Evolutionary conservation across 2,888 invertebrate genomes (phyloP), one percentile per base, ranked within the genome.

Genomic region (Pristionchus exspectatus): DNA sequence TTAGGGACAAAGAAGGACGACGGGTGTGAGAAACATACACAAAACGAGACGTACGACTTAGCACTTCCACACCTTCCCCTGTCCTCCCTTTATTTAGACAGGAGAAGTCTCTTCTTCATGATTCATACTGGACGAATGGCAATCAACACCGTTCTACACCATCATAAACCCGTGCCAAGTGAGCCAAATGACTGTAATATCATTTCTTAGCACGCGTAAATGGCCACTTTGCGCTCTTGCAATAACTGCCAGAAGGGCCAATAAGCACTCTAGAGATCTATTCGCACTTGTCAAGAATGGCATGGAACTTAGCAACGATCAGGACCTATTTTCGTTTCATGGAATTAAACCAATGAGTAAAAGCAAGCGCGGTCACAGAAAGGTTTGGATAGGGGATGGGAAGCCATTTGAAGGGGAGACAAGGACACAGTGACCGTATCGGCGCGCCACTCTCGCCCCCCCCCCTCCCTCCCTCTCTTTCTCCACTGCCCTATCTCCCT

Each of bases 381-480:
- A 30, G 33, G 77, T 38, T 44, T 77, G 44, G 38, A 3, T 50
- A 50, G 4, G 63, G 63, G 63, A 59, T 59, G 59, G 59, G 27
- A 72, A 72, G 69, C 69, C 69, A 72, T 72, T 72, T 72, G 44
- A 77, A 9, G n/a, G 59, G 63, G 63, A 12, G 9, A 38, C 38
- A 77, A 38, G 44, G 77, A 77, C 77, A 77, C 77, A 77, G 44
- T 77, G 77, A 77, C 77, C 77, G 77, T 77, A 77, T 44, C 77
- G 77, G n/a, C 0, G 44, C 77, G 77, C 44, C 77, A 77, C 30
- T 77, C 77, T 77, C 77, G 77, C 24, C 27, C 44, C 44, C 12
- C 44, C 44, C 33, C 77, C 77, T 77, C 77, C 18, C 77, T 77
- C 77, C 30, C 77, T 44, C 44, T 50, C 7, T 38, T 38, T 56